Conservation (phyloP, 1,140 invertebrate species). For the Triops longicaudatus region DNA sequence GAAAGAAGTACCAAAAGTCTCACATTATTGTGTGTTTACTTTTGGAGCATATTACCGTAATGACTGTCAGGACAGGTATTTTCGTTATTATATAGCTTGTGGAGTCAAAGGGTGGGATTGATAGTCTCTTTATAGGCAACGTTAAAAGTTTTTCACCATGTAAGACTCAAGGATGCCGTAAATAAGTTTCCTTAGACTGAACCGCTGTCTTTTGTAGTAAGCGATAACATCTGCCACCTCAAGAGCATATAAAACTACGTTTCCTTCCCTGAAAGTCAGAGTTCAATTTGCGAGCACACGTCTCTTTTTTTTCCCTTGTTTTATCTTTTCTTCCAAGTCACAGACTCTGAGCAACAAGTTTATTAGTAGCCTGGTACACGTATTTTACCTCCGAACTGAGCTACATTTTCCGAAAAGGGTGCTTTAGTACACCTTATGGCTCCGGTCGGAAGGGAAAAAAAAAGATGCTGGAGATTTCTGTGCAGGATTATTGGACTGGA, state of each 20-base stretch:
- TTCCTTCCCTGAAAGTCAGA: not conserved
- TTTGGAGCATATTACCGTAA: too few species aligned
- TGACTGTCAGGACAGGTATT: not conserved
- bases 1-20: too few species aligned
- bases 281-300: not conserved
- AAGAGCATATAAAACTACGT: not conserved
- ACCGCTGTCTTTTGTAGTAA: constrained; percentile 3
- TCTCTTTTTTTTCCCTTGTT: not conserved
- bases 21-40: too few species aligned
- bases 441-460: not conserved
- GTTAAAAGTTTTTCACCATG: not conserved
- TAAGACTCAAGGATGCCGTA: not conserved
- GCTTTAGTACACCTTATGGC: not conserved
- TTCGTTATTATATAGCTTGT: not conserved
- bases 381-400: not conserved
- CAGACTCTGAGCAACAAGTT: not conserved
- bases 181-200: not conserved
- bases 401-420: not conserved
- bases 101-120: not conserved
- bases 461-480: not conserved
- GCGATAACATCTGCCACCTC: constrained; percentile 9
- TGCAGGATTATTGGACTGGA: not conserved
- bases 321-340: not conserved
- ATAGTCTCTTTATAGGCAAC: not conserved
- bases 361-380: not conserved